phyloP scores from a whole-genome alignment of 2,797 vertebrate species.

The Erpetoichthys calabaricus region DNA sequence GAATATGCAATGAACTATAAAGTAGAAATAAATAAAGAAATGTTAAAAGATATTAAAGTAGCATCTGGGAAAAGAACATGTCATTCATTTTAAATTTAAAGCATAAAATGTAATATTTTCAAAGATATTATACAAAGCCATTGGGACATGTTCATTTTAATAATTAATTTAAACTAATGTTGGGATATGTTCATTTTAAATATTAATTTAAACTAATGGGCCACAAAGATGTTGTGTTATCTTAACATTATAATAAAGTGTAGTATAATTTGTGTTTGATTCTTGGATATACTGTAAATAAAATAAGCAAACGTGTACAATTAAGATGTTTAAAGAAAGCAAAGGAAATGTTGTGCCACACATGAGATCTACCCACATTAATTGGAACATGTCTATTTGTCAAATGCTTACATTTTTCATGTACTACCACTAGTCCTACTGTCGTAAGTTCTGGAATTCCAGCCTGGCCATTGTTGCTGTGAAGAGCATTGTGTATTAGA shows the following conservation, averaged over 20 bases:
- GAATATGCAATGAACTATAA: slow-evolving; percentile 23
- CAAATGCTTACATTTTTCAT: too few relatives aligned
- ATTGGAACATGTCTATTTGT: too few relatives aligned
- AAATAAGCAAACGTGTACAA: too few relatives aligned
- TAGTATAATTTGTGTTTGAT: background rate
- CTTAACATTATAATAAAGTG: background rate
- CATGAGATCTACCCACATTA: too few relatives aligned
- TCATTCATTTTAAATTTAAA: background rate
- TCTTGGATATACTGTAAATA: too few relatives aligned
- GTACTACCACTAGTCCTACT: too few relatives aligned
- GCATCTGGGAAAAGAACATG: slow-evolving; percentile 26
- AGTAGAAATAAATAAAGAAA: slow-evolving; percentile 26
- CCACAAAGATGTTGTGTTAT: background rate
- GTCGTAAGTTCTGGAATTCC: too few relatives aligned
- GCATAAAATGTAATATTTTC: background rate
- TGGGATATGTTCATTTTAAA: background rate
- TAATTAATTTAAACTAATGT: background rate
- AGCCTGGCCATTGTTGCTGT: too few relatives aligned
- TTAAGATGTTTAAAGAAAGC: too few relatives aligned
- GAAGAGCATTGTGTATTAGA: too few relatives aligned
- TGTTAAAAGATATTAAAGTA: slow-evolving; percentile 32
- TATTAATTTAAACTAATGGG: background rate
- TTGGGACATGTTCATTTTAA: too few relatives aligned
- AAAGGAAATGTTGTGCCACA: too few relatives aligned
- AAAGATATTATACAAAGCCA: background rate